A percentile compares a stretch with the other conserved stretches of the same genome.
Evolutionary conservation across 1,140 invertebrate species (phyloP).

Genomic region (Eupeodes corollae): DNA sequence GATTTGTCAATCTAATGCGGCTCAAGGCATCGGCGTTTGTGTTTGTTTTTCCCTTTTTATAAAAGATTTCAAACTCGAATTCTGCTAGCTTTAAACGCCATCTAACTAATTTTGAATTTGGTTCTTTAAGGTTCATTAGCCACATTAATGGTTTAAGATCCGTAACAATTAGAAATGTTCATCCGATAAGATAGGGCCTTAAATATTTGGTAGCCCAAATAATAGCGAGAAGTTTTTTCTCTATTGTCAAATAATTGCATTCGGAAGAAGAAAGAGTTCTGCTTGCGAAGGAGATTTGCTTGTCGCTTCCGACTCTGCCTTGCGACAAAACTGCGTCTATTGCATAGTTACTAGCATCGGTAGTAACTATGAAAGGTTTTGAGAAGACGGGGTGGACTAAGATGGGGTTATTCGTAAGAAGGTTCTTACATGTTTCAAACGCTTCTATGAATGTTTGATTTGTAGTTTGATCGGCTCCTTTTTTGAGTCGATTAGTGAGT

Average conservation of each 20-base stretch:
- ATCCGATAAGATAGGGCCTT: conserved; percentile 38
- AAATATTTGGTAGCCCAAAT: conserved; percentile 37
- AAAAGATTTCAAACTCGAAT: conserved; percentile 28
- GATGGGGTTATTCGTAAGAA: conserved; percentile 17
- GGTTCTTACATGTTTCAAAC: conserved; percentile 17
- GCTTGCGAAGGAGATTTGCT: conserved; percentile 1
- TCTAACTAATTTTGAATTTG: conserved; percentile 31
- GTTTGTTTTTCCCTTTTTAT: conserved; percentile 31
- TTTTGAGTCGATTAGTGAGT: conserved; percentile 1
- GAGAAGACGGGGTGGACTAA: conserved; percentile 12
- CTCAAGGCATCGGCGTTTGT: conserved; percentile 25
- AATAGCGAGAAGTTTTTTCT: conserved; percentile 32
- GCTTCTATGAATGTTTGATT: conserved; percentile 9
- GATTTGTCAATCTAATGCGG: conserved; percentile 6
- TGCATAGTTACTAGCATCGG: conserved; percentile 15
- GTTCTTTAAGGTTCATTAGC: conserved; percentile 40
- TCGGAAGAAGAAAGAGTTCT: conserved; percentile 34
- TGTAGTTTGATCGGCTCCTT: conserved; percentile 1
- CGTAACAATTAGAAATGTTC: conserved; percentile 40
- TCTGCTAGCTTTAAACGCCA: conserved; percentile 38
- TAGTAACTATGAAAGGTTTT: conserved; percentile 6
- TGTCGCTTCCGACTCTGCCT: conserved; percentile 10
- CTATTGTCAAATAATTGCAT: conserved; percentile 35
- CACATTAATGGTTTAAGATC: conserved; percentile 42
- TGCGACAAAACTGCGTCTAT: conserved; percentile 24